A percentile compares a stretch with the other conserved stretches of the same genome.
Evolutionary conservation across 2,888 invertebrate genomes (phyloP).

Genomic region (Drosophila greeni): DNA sequence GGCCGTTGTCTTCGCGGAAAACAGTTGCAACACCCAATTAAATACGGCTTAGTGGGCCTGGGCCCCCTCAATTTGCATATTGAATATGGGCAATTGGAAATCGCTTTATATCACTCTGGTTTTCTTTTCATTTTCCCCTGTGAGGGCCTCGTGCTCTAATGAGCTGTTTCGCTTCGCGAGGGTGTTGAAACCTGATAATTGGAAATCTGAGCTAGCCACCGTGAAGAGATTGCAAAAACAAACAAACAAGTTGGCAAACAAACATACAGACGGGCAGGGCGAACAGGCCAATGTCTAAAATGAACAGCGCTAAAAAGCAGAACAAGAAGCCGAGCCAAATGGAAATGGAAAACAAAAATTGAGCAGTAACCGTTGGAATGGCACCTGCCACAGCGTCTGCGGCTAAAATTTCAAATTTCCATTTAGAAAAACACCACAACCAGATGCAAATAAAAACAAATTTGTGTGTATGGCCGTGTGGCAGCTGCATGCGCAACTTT

Average conservation of each 20-base stretch:
- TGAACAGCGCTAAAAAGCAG: slow-evolving; percentile 10
- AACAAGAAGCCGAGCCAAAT: slow-evolving; percentile 20
- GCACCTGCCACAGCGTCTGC: slow-evolving; percentile 40
- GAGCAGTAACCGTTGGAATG: slow-evolving; percentile 34
- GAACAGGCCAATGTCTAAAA: slow-evolving; percentile 5
- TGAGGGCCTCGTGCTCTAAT: slow-evolving; percentile 46
- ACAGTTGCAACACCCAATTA: slow-evolving; percentile 46
- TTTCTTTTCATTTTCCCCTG: neutral
- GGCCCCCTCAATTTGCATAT: slow-evolving; percentile 35
- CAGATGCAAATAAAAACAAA: slow-evolving; percentile 43
- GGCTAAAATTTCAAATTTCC: slow-evolving; percentile 49
- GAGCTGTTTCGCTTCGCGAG: slow-evolving; percentile 29
- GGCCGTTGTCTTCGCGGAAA: slow-evolving; percentile 45
- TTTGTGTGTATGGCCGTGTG: slow-evolving; percentile 27
- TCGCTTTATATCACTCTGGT: neutral
- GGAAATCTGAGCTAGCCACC: slow-evolving; percentile 44
- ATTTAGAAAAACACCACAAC: slow-evolving; percentile 36
- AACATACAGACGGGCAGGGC: neutral
- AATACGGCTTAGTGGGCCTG: slow-evolving; percentile 35
- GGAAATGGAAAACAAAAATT: slow-evolving; percentile 24
- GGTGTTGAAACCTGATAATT: slow-evolving; percentile 50
- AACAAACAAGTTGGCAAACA: slow-evolving; percentile 13
- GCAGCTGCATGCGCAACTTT: slow-evolving; percentile 44
- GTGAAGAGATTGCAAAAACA: slow-evolving; percentile 41
- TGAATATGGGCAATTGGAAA: slow-evolving; percentile 27